phyloP scores from a whole-genome alignment of 53 echinoderm and acorn worm species.

The Crossaster papposus region DNA sequence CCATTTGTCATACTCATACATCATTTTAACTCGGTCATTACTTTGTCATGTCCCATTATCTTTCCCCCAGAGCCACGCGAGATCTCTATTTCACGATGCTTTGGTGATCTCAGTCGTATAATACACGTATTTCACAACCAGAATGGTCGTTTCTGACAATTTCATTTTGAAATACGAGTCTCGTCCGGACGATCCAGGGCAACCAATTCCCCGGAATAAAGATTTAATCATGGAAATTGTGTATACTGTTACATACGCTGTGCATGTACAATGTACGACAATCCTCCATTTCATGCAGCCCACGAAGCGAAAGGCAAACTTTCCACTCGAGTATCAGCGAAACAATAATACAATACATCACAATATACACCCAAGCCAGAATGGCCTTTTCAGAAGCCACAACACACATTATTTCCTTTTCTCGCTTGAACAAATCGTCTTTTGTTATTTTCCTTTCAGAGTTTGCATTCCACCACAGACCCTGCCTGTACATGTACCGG shows the following conservation, averaged over 20 bases:
- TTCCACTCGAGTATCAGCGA: background rate
- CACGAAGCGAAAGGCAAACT: slow-evolving; percentile 1
- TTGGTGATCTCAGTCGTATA: background rate
- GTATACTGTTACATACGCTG: background rate
- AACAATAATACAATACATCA: slow-evolving; percentile 17
- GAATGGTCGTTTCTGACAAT: background rate
- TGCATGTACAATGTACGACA: background rate
- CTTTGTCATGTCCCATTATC: background rate
- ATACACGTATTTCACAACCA: background rate
- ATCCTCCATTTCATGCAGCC: background rate
- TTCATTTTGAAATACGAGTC: background rate
- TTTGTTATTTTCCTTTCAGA: slow-evolving; percentile 13
- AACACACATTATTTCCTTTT: slow-evolving; percentile 5
- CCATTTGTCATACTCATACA: background rate
- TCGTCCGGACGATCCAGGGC: background rate
- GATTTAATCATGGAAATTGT: background rate
- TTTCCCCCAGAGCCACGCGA: background rate
- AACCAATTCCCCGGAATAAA: background rate
- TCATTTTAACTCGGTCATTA: background rate
- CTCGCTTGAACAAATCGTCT: slow-evolving; percentile 1
- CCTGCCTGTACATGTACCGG: no score
- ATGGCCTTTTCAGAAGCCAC: background rate
- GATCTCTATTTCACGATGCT: background rate
- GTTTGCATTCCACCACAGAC: no score
- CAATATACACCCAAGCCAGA: background rate